A percentile compares a stretch with the other conserved stretches of the same genome.
phyloP scores from a whole-genome alignment of 92 coral and sea anemone species.

The Zoanthus sociatus region DNA sequence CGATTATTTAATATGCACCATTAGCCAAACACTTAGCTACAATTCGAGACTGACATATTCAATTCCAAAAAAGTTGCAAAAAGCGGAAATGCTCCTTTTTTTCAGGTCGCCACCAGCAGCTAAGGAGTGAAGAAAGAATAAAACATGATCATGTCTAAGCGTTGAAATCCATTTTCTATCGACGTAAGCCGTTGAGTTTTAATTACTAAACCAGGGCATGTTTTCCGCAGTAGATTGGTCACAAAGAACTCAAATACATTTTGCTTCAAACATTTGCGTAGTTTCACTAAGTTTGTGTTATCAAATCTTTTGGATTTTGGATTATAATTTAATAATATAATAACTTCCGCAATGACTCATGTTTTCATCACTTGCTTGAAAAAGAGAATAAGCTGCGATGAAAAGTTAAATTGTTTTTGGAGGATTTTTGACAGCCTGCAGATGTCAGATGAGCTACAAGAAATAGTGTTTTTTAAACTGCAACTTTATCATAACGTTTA shows the following conservation, averaged over 20 bases:
- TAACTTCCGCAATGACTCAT: not conserved
- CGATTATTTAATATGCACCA: not conserved
- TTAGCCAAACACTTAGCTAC: not conserved
- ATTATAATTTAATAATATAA: slow-evolving; percentile 3
- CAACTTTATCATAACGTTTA: too few relatives aligned
- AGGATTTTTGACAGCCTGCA: too few relatives aligned
- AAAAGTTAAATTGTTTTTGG: too few relatives aligned
- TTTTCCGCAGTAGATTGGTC: too few relatives aligned
- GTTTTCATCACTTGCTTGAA: not conserved
- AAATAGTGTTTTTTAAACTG: too few relatives aligned
- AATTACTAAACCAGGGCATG: too few relatives aligned
- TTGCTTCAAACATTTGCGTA: too few relatives aligned
- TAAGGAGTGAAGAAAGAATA: not conserved
- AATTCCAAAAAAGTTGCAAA: not conserved
- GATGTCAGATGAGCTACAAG: too few relatives aligned
- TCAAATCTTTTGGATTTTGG: not conserved
- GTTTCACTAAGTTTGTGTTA: not conserved
- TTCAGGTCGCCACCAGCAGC: not conserved
- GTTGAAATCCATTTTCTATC: not conserved
- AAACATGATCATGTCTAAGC: not conserved
- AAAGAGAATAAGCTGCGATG: too few relatives aligned
- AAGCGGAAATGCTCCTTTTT: not conserved
- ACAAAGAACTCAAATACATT: too few relatives aligned
- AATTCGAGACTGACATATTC: not conserved
- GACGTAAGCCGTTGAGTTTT: too few relatives aligned